Evolutionary conservation across 2,888 invertebrate species (phyloP), one percentile per base, ranked within the genome.

Genomic region (Amphiduros pacificus): DNA sequence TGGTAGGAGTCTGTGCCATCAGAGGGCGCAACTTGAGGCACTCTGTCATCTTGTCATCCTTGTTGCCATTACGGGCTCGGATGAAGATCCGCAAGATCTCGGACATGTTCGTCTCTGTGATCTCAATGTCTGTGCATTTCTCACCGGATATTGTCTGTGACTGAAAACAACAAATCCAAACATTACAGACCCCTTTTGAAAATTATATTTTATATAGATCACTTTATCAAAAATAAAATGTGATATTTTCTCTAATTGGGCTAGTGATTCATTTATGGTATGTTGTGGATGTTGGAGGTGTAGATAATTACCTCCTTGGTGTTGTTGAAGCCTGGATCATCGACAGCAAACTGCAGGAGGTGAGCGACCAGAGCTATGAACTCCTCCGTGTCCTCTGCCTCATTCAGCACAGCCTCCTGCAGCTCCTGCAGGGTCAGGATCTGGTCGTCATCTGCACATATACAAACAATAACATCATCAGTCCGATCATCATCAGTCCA

Each of bases 71-170:
- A 2, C 92, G 91, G 0, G 94, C 93, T 74, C 92, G 92, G 70
- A 96, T 85, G 80, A 94, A 97, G 79, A 96, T 91, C 68, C 96
- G 85, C 36, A 98, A 84, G 57, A 97, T 90, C 82, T 97, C 97
- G 62, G 93, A 92, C 22, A 97, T 87, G 79, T 94, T 95, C 26
- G 90, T 89, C 62, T 93, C 92, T 0, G 93, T 94, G 55, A 97
- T 91, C 62, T 94, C 94, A 66, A 95, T 91, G 62, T 85, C 84
- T 26, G 77, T 75, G 54, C 97, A 87, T 66, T 93, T 93, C 83
- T 96, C 94, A 0, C 94, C 94, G 2, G 96, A 86, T 6, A 92
- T 87, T 0, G 95, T 96, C 0, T 93, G 91, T 77, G 94, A 93
- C 83, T 83, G 63, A 9, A 64, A 24, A 11, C 5, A 24, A 51